A percentile compares a stretch with the other conserved stretches of the same genome.
These are phyloP conservation scores for Saimiri boliviensis DNA, from an alignment of 2,113 vertebrate species.

Conservation along the genomic window DNA sequence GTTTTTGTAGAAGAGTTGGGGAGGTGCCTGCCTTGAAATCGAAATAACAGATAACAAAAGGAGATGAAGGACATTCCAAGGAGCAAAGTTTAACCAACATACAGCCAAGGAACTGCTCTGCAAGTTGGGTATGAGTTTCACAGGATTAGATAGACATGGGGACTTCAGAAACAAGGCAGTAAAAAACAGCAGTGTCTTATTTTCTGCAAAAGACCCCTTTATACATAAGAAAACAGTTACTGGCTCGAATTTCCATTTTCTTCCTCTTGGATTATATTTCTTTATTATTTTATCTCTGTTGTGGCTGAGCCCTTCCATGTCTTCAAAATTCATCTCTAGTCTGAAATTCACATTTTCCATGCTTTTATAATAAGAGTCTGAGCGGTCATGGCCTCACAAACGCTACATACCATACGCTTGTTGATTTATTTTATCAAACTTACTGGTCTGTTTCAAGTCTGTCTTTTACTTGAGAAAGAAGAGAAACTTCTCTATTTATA, in stretches of 20 bases:
- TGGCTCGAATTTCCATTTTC: constrained; percentile 3
- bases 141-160: neutral
- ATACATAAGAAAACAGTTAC: neutral
- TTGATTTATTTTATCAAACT: neutral
- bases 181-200: neutral
- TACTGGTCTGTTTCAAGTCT: neutral
- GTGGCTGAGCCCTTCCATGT: neutral
- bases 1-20: neutral
- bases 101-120: neutral
- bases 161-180: neutral
- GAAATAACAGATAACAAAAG: neutral
- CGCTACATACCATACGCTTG: neutral
- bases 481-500: neutral
- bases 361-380: neutral
- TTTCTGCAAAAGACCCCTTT: neutral
- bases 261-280: constrained; percentile 15
- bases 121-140: neutral
- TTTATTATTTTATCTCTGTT: neutral
- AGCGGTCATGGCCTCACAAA: neutral
- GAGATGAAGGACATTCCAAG: neutral
- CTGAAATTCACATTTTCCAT: neutral
- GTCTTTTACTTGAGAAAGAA: neutral
- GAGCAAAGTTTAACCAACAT: neutral
- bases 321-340: neutral
- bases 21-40: neutral